phyloP scores from a whole-genome alignment of 2,888 invertebrate species.

The Odontomyia ornata region DNA sequence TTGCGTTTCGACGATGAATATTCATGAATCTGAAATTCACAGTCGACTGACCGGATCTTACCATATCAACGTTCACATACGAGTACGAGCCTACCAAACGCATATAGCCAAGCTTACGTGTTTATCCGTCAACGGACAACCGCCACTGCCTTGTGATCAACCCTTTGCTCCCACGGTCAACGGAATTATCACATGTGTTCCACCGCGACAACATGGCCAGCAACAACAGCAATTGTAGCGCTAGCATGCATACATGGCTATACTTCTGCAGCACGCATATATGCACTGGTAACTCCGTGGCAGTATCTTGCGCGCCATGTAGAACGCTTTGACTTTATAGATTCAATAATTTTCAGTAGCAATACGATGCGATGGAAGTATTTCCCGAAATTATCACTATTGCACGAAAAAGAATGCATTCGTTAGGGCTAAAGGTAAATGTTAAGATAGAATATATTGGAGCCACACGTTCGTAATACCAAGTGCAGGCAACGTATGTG shows the following conservation, averaged over 20 bases:
- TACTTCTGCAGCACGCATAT: too few species aligned
- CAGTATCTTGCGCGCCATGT: neutral
- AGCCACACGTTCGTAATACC: neutral
- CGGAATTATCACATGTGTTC: slow-evolving; percentile 15
- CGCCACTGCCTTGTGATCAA: slow-evolving; percentile 22
- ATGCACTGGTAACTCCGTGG: too few species aligned
- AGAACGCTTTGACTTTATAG: slow-evolving; percentile 2
- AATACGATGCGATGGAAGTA: neutral
- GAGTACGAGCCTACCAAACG: neutral
- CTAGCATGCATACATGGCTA: neutral
- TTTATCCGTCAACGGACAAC: neutral
- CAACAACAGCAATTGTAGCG: neutral
- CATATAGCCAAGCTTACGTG: neutral
- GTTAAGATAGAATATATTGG: slow-evolving; percentile 1
- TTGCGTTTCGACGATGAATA: slow-evolving; percentile 38
- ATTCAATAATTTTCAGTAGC: slow-evolving; percentile 34
- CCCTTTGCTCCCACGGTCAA: slow-evolving; percentile 39
- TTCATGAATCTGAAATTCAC: slow-evolving; percentile 46
- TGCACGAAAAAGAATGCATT: slow-evolving; percentile 33
- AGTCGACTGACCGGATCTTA: slow-evolving; percentile 41
- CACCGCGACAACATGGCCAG: slow-evolving; percentile 30
- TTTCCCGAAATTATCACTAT: slow-evolving; percentile 38
- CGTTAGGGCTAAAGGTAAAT: slow-evolving; percentile 23
- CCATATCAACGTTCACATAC: slow-evolving; percentile 2
- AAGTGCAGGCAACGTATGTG: neutral